These are phyloP conservation scores for Achatina immaculata DNA, from an alignment of 1,140 invertebrate genomes.

Conservation along the genomic window DNA sequence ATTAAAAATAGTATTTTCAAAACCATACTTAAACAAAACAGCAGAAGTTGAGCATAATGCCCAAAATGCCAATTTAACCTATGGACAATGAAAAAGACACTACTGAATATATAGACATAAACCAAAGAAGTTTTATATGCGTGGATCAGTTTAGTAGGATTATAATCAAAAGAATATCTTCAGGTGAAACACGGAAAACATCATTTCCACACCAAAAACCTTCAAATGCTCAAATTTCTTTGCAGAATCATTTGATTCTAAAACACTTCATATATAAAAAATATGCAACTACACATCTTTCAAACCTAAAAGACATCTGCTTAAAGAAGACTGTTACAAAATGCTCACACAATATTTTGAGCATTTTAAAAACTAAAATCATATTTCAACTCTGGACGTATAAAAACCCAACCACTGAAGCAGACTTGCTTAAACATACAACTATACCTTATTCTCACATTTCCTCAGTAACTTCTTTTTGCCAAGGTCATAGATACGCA, in stretches of 20 bases:
- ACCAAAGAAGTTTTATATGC: neutral
- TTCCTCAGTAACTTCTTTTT: conserved; percentile 97
- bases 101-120: neutral
- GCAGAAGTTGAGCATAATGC: neutral
- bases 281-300: too few relatives aligned
- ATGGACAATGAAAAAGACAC: too few relatives aligned
- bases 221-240: neutral
- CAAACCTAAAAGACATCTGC: too few relatives aligned
- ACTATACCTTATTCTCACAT: conserved; percentile 94
- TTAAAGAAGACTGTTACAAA: too few relatives aligned
- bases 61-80: too few relatives aligned
- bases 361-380: too few relatives aligned
- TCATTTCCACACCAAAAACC: conserved; percentile 29
- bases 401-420: too few relatives aligned
- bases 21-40: neutral
- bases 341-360: too few relatives aligned
- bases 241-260: too few relatives aligned
- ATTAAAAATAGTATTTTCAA: neutral
- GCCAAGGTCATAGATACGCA: conserved; percentile 96
- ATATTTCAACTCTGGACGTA: too few relatives aligned
- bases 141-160: conserved; percentile 35
- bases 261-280: too few relatives aligned
- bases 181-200: conserved; percentile 49
- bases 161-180: conserved; percentile 21
- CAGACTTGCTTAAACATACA: too few relatives aligned